Evolutionary conservation across 2,113 vertebrate species (phyloP).

Genomic region (Beaufortia kweichowensis): DNA sequence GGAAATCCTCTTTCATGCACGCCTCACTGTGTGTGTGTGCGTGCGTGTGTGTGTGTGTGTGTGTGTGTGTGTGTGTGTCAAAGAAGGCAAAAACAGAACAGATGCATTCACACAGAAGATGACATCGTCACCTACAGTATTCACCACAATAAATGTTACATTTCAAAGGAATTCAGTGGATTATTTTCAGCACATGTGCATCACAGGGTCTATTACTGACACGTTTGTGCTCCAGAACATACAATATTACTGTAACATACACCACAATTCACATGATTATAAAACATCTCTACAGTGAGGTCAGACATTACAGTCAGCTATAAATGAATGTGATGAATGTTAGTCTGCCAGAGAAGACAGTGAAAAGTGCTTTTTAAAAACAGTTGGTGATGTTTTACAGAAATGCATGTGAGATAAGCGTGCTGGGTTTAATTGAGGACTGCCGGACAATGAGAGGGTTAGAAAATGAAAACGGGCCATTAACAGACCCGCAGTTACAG

Average conservation of each 20-base stretch:
- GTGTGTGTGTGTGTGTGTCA: constrained; percentile 49
- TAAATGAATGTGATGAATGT: constrained; percentile 32
- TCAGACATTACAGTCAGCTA: background rate
- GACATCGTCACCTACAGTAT: background rate
- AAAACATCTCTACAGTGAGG: too few relatives aligned
- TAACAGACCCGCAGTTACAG: background rate
- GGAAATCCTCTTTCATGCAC: constrained; percentile 75
- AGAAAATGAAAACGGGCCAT: background rate
- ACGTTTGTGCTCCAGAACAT: too few relatives aligned
- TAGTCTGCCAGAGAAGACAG: background rate
- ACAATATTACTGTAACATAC: too few relatives aligned
- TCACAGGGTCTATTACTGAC: too few relatives aligned
- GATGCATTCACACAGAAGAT: constrained; percentile 4
- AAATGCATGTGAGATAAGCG: background rate
- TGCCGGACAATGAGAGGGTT: constrained; percentile 25
- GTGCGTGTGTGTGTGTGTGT: constrained; percentile 68
- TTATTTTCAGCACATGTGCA: too few relatives aligned
- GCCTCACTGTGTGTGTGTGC: constrained; percentile 69
- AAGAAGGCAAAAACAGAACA: background rate
- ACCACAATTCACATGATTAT: too few relatives aligned
- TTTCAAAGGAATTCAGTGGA: too few relatives aligned
- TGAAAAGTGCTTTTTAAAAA: constrained; percentile 41
- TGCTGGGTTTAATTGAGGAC: constrained; percentile 36
- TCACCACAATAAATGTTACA: too few relatives aligned
- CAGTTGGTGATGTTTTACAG: constrained; percentile 26